Conservation (phyloP, 2,888 invertebrate species). For the Palloptera scutellata region DNA sequence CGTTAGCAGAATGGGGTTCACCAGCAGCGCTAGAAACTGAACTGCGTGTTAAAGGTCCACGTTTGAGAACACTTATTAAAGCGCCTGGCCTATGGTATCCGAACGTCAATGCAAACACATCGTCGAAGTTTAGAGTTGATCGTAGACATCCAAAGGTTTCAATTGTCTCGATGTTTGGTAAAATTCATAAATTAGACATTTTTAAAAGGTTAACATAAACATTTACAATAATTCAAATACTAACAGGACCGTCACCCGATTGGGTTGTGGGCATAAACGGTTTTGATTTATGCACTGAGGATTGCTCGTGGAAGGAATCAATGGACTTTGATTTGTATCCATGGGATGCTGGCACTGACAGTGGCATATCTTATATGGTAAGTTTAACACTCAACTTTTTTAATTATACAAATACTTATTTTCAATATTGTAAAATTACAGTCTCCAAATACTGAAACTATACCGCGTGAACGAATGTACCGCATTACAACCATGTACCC, state of each 20-base stretch:
- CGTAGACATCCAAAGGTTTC: conserved; percentile 86
- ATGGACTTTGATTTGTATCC: conserved; percentile 87
- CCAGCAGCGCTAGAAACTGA: conserved; percentile 89
- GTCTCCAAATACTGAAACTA: conserved; percentile 81
- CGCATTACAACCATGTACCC: conserved; percentile 91
- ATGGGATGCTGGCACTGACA: conserved; percentile 96
- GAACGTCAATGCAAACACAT: conserved; percentile 83
- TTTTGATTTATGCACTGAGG: conserved; percentile 84
- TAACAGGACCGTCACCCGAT: conserved; percentile 90
- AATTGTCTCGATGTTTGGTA: conserved; percentile 83
- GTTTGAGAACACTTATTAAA: conserved; percentile 85
- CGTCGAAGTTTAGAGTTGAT: conserved; percentile 84
- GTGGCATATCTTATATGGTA: conserved; percentile 90
- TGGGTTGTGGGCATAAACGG: conserved; percentile 96
- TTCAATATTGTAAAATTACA: conserved; percentile 53
- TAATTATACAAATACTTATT: too few species aligned
- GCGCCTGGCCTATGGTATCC: conserved; percentile 91
- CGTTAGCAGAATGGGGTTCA: conserved; percentile 75
- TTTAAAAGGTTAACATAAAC: background rate
- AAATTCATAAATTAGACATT: background rate
- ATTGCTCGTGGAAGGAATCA: conserved; percentile 92
- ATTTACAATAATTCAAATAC: background rate
- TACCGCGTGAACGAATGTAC: conserved; percentile 84
- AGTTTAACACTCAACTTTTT: conserved; percentile 27
- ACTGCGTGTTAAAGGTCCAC: conserved; percentile 80